These are phyloP conservation scores for Mesorhabditis sp. DNA, from an alignment of 2,888 invertebrate genomes.

Conservation along the genomic window DNA sequence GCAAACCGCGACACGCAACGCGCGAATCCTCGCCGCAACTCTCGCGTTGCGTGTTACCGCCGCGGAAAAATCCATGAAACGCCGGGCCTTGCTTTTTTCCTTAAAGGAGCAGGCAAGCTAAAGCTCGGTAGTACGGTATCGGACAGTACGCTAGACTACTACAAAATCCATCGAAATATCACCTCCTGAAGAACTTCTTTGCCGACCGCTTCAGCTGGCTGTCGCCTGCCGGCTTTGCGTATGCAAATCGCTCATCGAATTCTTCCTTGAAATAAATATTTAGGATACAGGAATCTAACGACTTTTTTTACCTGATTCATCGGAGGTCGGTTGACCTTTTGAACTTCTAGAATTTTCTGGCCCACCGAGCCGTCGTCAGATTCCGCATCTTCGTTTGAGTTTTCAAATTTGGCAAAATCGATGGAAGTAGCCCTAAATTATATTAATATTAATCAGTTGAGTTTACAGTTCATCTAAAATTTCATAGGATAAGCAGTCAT, in stretches of 20 bases:
- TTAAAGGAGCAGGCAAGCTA: too few species aligned
- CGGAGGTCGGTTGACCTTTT: not conserved
- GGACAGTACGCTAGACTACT: too few species aligned
- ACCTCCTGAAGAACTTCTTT: slow-evolving; percentile 14
- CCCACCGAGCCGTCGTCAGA: slow-evolving; percentile 3
- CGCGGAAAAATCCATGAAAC: too few species aligned
- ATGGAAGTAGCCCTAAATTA: not conserved
- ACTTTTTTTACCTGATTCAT: not conserved
- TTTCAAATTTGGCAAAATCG: slow-evolving; percentile 1
- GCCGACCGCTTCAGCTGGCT: slow-evolving; percentile 20
- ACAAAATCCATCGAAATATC: not conserved
- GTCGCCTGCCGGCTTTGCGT: slow-evolving; percentile 34
- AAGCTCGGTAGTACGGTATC: too few species aligned
- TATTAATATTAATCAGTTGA: not conserved
- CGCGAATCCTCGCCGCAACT: too few species aligned
- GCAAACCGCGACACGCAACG: too few species aligned
- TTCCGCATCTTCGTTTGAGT: not conserved
- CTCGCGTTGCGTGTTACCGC: too few species aligned
- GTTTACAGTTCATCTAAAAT: too few species aligned
- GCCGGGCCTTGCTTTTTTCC: too few species aligned
- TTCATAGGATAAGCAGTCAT: too few species aligned
- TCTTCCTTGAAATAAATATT: slow-evolving; percentile 44
- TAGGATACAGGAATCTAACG: too few species aligned
- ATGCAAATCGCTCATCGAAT: slow-evolving; percentile 48
- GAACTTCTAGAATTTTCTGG: not conserved